Base-by-base conservation (phyloP, 2,888 invertebrate species). In the Panopea generosa region DNA sequence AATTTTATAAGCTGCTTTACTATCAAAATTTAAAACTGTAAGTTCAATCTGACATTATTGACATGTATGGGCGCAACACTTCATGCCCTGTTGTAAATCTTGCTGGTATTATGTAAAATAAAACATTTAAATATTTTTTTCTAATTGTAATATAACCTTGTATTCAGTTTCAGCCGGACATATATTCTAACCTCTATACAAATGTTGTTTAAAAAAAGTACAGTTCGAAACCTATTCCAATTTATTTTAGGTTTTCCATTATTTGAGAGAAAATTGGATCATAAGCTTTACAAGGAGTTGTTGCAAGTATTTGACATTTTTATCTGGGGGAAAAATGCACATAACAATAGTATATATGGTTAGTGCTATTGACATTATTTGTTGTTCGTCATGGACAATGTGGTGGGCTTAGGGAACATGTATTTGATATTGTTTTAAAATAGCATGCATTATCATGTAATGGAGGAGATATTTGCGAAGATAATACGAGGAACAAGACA, bases 241-340 rank as follows among this genome's bases (percentile, higher is more conserved):
- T 45, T 45, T 45, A 18, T 45, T 45, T 16, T 45, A 45, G 45
- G 45, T 45, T 45, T 45, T 45, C 45, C 45, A 45, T 45, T 4
- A 9, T 45, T 45, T 45, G 45, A 45, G 45, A 45, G 45, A 33
- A 33, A 7, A 7, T 45, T 16, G 45, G 53, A 53, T n/a, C n/a
- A 16, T 27, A 24, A 26, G 27, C 53, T 53, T 26, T 27, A 53
- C 53, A 27, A n/a, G 53, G 53, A 53, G 16, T 45, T 29, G 29
- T 27, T 53, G 53, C 53, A 53, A 53, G 53, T 53, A 53, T 53
- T 53, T 9, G 53, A 27, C 6, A 26, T 18, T 18, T 45, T 53
- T 53, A 2, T 24, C 50, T 33, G 33, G 6, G 11, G 11, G 11
- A 33, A 33, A 33, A 33, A 33, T 7, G 33, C 33, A 33, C 11